Conservation (phyloP, 2,888 invertebrate genomes). For the Prosapia bicincta region DNA sequence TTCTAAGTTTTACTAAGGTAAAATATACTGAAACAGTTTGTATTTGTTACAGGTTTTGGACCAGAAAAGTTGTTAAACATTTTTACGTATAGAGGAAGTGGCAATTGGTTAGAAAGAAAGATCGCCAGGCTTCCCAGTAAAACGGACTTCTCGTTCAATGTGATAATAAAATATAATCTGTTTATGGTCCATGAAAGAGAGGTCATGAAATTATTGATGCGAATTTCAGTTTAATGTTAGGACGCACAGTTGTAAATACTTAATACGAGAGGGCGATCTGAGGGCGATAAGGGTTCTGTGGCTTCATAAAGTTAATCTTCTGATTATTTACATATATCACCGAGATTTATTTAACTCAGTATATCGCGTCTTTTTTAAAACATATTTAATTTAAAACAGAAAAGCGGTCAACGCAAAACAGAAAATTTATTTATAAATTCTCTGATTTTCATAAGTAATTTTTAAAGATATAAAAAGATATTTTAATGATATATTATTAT, state of each 20-base stretch:
- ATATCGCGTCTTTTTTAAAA: too few relatives aligned
- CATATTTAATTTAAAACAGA: too few relatives aligned
- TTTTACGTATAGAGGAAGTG: not conserved
- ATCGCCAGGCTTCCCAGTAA: not conserved
- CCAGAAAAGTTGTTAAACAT: too few relatives aligned
- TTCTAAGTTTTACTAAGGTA: too few relatives aligned
- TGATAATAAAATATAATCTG: not conserved
- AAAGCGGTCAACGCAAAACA: too few relatives aligned
- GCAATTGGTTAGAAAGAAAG: not conserved
- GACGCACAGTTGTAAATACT: not conserved
- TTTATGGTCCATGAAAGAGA: not conserved
- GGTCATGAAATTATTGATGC: not conserved
- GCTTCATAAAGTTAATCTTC: not conserved
- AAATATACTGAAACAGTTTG: too few relatives aligned
- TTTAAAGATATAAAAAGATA: too few relatives aligned
- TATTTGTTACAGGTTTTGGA: too few relatives aligned
- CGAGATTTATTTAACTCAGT: not conserved
- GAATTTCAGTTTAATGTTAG: not conserved
- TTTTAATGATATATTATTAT: too few relatives aligned
- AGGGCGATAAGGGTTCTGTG: not conserved
- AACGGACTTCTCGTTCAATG: not conserved
- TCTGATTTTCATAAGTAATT: too few relatives aligned
- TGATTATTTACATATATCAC: not conserved
- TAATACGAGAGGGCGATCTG: not conserved
- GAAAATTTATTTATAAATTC: too few relatives aligned